These are phyloP conservation scores for Aselliscus stoliczkanus DNA, from an alignment of 2,797 vertebrate species.

Conservation along the genomic window DNA sequence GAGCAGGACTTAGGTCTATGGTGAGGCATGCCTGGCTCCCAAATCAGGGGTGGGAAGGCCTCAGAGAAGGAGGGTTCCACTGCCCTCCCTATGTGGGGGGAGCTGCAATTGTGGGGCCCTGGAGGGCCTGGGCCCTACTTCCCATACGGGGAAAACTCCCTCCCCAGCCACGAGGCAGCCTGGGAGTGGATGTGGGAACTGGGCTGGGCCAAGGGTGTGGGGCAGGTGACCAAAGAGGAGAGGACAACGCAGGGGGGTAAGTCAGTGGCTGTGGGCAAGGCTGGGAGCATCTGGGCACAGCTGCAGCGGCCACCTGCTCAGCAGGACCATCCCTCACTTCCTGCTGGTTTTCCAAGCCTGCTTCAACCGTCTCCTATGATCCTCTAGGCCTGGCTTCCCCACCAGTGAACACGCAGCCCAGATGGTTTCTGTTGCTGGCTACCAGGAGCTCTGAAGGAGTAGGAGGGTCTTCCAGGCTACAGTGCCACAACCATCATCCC, in stretches of 20 bases:
- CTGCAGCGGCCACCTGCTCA: background rate
- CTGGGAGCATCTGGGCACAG: background rate
- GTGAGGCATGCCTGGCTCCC: background rate
- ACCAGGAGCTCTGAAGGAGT: background rate
- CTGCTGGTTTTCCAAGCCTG: background rate
- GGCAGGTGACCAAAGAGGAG: background rate
- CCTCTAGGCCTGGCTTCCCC: background rate
- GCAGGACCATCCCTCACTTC: background rate
- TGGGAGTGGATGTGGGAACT: background rate
- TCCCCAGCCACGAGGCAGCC: no score
- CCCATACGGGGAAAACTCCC: background rate
- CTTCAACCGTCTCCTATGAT: background rate
- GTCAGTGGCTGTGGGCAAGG: background rate
- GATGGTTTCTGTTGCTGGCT: background rate
- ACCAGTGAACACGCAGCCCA: background rate
- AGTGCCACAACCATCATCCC: accelerated
- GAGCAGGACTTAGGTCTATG: background rate
- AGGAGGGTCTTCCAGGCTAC: background rate
- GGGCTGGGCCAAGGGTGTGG: background rate
- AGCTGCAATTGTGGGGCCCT: background rate
- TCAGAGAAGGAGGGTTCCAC: background rate
- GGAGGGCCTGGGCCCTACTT: background rate
- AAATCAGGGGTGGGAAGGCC: accelerated
- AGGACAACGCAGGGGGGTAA: background rate
- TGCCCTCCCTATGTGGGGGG: background rate